A percentile compares a stretch with the other conserved stretches of the same genome.
These are phyloP conservation scores for Thumatha senex DNA, from an alignment of 2,888 invertebrate genomes.

Conservation along the genomic window DNA sequence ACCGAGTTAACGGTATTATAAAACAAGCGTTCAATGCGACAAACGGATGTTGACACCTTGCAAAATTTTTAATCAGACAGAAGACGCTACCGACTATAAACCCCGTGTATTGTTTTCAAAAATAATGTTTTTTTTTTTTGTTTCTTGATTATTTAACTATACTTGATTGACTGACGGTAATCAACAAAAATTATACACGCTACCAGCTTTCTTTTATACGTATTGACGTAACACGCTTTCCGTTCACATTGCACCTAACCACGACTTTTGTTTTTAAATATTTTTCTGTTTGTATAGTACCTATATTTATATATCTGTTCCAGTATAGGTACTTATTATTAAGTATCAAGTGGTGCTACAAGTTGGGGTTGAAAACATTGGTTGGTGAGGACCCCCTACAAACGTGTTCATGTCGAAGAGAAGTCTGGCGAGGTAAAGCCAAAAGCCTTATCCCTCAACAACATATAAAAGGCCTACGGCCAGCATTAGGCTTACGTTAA, in stretches of 20 bases:
- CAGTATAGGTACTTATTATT: no score
- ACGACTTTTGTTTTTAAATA: conserved; percentile 19
- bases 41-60: conserved; percentile 34
- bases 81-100: conserved; percentile 32
- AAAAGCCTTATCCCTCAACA: no score
- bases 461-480: no score
- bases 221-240: conserved; percentile 50
- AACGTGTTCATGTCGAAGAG: no score
- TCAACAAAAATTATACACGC: conserved; percentile 52
- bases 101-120: conserved; percentile 40
- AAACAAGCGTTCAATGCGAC: conserved; percentile 25
- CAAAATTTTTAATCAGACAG: conserved; percentile 38
- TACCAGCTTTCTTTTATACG: conserved; percentile 48
- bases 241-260: conserved; percentile 29
- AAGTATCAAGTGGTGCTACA: no score
- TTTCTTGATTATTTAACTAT: conserved; percentile 62
- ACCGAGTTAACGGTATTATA: conserved; percentile 18
- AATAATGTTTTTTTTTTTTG: conserved; percentile 51
- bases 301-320: no score
- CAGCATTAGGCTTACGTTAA: no score
- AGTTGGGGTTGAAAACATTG: no score
- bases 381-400: no score
- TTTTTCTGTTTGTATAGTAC: conserved; percentile 7
- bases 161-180: conserved; percentile 56
- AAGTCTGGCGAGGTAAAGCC: no score